Base-by-base conservation (phyloP, 2,797 vertebrate genomes). In the Molossus molossus region DNA sequence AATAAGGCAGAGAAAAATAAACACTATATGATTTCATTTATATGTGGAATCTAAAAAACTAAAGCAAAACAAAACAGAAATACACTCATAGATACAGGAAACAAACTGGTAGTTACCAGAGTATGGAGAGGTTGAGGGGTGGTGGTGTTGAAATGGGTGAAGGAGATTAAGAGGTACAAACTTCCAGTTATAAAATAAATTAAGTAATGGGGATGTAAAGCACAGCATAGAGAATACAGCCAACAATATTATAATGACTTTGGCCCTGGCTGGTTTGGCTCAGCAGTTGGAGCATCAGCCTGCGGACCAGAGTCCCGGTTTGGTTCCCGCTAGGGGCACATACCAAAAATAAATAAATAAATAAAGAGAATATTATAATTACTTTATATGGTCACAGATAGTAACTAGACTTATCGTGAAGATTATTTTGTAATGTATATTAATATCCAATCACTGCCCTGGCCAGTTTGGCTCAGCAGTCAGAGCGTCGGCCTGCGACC, bases 41-140 rank as follows among this genome's bases (percentile, higher is more conserved):
- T 5, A 83, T 50, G 60, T 83, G 45, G 27, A 65, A 65, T 83
- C 81, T 83, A 50, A n/a, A 33, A 83, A 64, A 65, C 12, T 9
- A 79, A 79, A 79, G 23, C 62, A 62, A 45, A 60, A 80, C 77
- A 81, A 62, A 76, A 65, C 60, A 53, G 62, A 83, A 83, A 83
- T 29, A 50, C 12, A 65, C 45, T 50, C 60, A 67, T 9, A 65
- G 62, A 53, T 14, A 53, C 29, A 84, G 62, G 13, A 67, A 67
- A 84, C n/a, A 84, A 84, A 53, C 27, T 65, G 29, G 62, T 33
- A 50, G 81, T 53, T 67, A 84, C 81, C 13, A 33, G 29, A 53
- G 13, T 9, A 20, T 84, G 20, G 29, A 84, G 20, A 29, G 29
- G 45, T 67, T 53, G 29, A n/a, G n/a, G n/a, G 20, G 48, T 33